A percentile compares a stretch with the other conserved stretches of the same genome.
phyloP scores from a whole-genome alignment of 2,113 vertebrate species.

The Origma solitaria region DNA sequence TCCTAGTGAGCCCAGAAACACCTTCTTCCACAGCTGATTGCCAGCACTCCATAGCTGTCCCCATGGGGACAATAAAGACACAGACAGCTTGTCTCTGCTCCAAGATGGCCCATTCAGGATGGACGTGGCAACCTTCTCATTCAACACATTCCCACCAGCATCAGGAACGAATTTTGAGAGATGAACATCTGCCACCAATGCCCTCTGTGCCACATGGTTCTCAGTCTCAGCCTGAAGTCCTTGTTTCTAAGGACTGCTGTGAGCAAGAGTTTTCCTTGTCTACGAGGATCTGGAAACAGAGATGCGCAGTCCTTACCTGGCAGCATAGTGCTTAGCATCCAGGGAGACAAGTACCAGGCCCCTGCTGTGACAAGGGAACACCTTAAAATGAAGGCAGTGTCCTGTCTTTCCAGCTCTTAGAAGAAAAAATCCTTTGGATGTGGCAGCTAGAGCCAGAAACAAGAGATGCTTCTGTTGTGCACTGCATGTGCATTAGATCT shows the following conservation, averaged over 20 bases:
- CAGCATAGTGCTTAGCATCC: background rate
- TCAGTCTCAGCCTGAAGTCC: background rate
- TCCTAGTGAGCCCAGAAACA: background rate
- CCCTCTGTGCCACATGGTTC: background rate
- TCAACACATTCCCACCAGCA: background rate
- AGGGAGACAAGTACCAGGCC: background rate
- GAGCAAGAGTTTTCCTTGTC: background rate
- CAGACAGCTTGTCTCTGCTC: background rate
- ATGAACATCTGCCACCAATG: background rate
- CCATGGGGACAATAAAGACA: accelerated
- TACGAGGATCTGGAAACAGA: background rate
- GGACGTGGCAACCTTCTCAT: background rate
- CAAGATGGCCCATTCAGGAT: background rate
- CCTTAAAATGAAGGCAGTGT: background rate
- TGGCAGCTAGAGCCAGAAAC: background rate
- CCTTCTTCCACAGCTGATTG: background rate
- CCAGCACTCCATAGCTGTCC: background rate
- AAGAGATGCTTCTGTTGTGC: background rate
- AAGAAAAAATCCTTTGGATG: background rate
- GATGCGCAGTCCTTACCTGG: background rate
- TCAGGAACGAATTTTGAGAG: background rate
- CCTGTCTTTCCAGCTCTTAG: background rate
- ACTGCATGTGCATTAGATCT: background rate
- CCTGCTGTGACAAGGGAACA: background rate
- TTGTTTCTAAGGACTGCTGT: background rate